These are phyloP conservation scores for Nomada lathburiana DNA, from an alignment of 2,888 invertebrate species.

Conservation along the genomic window DNA sequence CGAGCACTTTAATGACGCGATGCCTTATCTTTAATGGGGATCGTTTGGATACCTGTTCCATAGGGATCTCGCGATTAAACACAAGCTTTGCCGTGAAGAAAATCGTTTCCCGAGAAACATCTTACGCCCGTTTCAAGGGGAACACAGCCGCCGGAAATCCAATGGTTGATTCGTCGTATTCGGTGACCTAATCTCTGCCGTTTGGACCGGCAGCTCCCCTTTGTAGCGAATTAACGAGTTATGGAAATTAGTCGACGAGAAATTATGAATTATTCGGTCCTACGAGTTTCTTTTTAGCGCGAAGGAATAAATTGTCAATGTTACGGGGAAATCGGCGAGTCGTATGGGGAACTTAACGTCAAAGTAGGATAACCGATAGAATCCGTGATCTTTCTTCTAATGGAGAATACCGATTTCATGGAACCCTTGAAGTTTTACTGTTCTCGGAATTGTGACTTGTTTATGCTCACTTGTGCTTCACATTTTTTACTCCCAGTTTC, in stretches of 20 bases:
- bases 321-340: background rate
- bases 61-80: background rate
- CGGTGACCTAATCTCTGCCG: constrained; percentile 13
- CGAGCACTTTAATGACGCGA: background rate
- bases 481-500: background rate
- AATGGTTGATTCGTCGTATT: constrained; percentile 3
- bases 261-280: background rate
- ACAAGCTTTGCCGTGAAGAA: constrained; percentile 21
- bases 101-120: constrained; percentile 35
- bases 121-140: background rate
- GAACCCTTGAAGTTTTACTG: background rate
- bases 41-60: constrained; percentile 47
- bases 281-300: background rate
- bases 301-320: background rate
- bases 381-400: background rate
- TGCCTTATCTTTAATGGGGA: constrained; percentile 41
- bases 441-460: too few species aligned
- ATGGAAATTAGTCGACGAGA: constrained; percentile 28
- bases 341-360: background rate
- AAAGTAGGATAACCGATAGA: background rate
- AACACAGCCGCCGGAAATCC: constrained; percentile 17
- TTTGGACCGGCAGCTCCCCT: background rate
- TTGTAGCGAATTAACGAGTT: constrained; percentile 26
- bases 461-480: background rate
- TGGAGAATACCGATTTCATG: background rate